Evolutionary conservation across 2,888 invertebrate genomes (phyloP), one percentile per base, ranked within the genome.

Genomic region (Thyatira batis): DNA sequence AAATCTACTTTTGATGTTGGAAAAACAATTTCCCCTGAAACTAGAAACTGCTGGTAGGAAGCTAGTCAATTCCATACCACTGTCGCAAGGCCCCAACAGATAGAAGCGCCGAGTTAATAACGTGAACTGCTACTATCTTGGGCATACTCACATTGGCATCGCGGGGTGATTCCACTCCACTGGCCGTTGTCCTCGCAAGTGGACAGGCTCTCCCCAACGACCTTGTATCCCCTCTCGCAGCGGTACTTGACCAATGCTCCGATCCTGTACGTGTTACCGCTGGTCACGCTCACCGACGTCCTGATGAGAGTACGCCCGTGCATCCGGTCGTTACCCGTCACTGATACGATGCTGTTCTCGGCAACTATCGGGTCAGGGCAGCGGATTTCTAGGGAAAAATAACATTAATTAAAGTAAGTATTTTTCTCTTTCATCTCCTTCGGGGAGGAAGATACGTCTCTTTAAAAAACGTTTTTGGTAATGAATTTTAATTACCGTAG

Each of bases 271-370:
- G 97, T 96, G 56, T 95, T 95, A 0, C 95, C 94, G 9, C 93
- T 94, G 68, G 93, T 95, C 1, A 93, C 92, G 55, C 93, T 94
- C 50, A 95, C 96, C 0, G 43, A 94, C 0, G 97, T 97, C 43
- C 96, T 92, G 62, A 97, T 95, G 17, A 97, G 87, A 0, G 97
- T 97, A 23, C 97, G 93, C 0, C 97, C 97, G 76, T 97, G 97
- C 94, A 96, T 96, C 50, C 98, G 93, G 80, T 98, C 98, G 78
- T 98, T 98, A 51, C 97, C 97, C 0, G 97, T 97, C 28, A 98
- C 96, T 0, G 97, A 97, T 0, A 97, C 93, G 20, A 97, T 96
- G 61, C 97, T 96, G 80, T 97, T 97, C 25, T 96, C 95, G 0
- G 98, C 96, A 25, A 97, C 90, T 2, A 95, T 88, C 0, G 98